phyloP scores from a whole-genome alignment of 2,888 invertebrate species.

The Itoplectis maculator region DNA sequence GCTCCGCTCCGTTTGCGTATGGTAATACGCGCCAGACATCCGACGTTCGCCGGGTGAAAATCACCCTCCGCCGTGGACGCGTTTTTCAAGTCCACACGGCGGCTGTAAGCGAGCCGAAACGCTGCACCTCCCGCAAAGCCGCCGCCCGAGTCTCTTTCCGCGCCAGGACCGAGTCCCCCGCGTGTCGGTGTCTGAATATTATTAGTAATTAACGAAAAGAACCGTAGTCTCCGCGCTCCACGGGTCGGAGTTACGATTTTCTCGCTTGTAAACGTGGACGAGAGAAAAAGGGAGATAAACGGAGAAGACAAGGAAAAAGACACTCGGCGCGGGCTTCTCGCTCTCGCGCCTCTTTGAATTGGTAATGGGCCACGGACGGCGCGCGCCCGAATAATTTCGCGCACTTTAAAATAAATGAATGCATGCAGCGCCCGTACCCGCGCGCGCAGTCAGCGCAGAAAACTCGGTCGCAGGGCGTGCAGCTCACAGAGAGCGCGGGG shows the following conservation, averaged over 20 bases:
- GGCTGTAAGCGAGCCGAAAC: conserved; percentile 16
- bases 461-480: neutral
- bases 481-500: neutral
- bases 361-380: conserved; percentile 64
- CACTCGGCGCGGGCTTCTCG: neutral
- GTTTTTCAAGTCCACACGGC: conserved; percentile 40
- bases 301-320: neutral
- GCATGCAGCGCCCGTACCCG: conserved; percentile 46
- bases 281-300: no score
- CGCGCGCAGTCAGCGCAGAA: conserved; percentile 9
- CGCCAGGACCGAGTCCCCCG: conserved; percentile 40
- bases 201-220: conserved; percentile 83
- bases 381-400: conserved; percentile 63
- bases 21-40: conserved; percentile 74
- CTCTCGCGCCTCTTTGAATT: conserved; percentile 68
- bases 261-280: conserved; percentile 53
- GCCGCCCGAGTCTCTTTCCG: conserved; percentile 5
- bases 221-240: conserved; percentile 45
- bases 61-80: conserved; percentile 45
- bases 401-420: conserved; percentile 49
- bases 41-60: conserved; percentile 59
- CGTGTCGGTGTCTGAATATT: conserved; percentile 80
- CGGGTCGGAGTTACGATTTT: conserved; percentile 47
- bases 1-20: conserved; percentile 77
- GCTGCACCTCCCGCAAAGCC: conserved; percentile 37